Base-by-base conservation (phyloP, 92 coral and sea anemone species). In the Micromussa lordhowensis region DNA sequence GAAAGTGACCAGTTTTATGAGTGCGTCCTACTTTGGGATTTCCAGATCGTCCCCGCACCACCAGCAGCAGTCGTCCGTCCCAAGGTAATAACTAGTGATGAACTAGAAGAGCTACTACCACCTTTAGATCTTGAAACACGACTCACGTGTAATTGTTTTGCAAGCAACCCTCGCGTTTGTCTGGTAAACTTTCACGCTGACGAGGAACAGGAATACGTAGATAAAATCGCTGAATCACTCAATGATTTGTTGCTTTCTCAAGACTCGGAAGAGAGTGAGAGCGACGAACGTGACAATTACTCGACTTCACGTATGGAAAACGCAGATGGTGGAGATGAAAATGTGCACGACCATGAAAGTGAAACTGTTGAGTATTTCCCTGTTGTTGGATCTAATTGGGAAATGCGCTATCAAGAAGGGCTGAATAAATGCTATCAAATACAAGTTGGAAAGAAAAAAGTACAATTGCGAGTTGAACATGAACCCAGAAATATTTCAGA, bases 401-500 rank as follows among this genome's bases (percentile, higher is more conserved):
- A 90, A 78, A 64, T 76, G 68, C 82, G 91, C 21, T 90, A 93
- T 70, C 93, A 93, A 59, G 69, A 40, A 7, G 91, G 88, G 0
- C 91, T 92, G 4, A 22, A 51, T 21, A 86, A 74, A 15, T 86
- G 93, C 83, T 85, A 79, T 16, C 61, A 72, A 5, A 40, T 88
- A 31, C 79, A 79, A 30, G 80, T 70, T 30, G 22, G 64, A 30
- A 86, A 86, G n/a, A 36, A 74, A 11, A 69, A 73, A 14, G 81
- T 92, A 49, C 28, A 35, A 72, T n/a, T 86, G 32, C 74, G 88
- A 61, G 91, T 84, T 14, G 82, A 86, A 36, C 82, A 68, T 38
- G 95, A 90, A 58, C 91, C 93, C 15, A 84, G 82, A 70, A 93
- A 93, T 55, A 64, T 90, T 34, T 51, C 77, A 34, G 95, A 90